Evolutionary conservation across 2,797 vertebrate species (phyloP).

Genomic region (Epinephelus awoara): DNA sequence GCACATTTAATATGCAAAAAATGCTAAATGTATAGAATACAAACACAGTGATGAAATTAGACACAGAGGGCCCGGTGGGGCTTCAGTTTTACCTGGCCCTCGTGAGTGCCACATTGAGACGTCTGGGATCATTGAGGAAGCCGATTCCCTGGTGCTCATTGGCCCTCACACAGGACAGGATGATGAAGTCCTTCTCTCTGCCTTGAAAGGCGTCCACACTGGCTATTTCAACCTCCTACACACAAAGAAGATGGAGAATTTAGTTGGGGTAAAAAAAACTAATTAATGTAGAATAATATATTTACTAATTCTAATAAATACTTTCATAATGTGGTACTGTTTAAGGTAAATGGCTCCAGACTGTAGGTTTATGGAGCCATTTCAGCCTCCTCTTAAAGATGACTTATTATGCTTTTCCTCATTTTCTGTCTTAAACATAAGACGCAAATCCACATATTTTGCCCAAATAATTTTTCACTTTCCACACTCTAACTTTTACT

Average conservation of each 20-base stretch:
- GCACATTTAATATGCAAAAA: not conserved
- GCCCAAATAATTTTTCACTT: too few species aligned
- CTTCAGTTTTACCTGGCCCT: slow-evolving; percentile 88
- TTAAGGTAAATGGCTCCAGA: not conserved
- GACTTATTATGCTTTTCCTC: too few species aligned
- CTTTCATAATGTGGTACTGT: not conserved
- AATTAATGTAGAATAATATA: not conserved
- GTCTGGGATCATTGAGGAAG: slow-evolving; percentile 94
- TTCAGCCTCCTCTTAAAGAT: not conserved
- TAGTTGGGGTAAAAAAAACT: not conserved
- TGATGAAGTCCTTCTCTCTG: slow-evolving; percentile 97
- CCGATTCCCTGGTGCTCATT: slow-evolving; percentile 97
- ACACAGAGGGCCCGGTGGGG: not conserved
- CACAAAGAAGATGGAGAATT: slow-evolving; percentile 9
- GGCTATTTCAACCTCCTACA: slow-evolving; percentile 95
- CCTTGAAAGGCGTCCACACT: slow-evolving; percentile 97
- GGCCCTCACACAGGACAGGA: slow-evolving; percentile 95
- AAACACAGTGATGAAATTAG: not conserved
- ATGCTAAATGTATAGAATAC: not conserved
- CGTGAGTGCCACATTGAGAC: slow-evolving; percentile 95
- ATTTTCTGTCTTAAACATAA: too few species aligned
- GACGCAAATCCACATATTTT: too few species aligned
- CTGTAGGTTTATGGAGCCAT: not conserved
- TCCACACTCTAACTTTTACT: too few species aligned
- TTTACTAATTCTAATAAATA: not conserved